Evolutionary conservation across 2,888 invertebrate species (phyloP).

Genomic region (Pyrochroa serraticornis): DNA sequence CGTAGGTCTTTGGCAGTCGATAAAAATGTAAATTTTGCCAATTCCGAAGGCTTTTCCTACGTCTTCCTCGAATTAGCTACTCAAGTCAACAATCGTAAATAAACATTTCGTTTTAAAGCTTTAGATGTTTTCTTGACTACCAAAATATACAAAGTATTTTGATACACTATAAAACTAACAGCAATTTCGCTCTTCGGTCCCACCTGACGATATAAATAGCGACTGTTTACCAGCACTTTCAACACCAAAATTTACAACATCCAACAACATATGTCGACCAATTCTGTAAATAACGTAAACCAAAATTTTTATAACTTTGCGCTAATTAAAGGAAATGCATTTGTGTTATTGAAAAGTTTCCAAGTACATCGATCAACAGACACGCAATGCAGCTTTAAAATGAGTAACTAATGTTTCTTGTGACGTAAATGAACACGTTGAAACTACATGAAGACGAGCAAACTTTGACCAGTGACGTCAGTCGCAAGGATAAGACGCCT

Average conservation of each 20-base stretch:
- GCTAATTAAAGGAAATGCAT: slow-evolving; percentile 6
- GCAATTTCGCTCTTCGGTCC: slow-evolving; percentile 4
- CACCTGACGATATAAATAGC: slow-evolving; percentile 13
- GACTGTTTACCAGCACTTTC: slow-evolving; percentile 9
- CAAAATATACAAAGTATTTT: neutral
- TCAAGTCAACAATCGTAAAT: slow-evolving; percentile 8
- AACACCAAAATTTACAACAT: no score
- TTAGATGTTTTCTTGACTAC: no score
- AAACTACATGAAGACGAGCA: slow-evolving; percentile 15
- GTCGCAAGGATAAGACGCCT: slow-evolving; percentile 19
- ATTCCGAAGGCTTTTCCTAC: no score
- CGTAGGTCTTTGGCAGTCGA: no score
- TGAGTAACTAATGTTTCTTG: no score
- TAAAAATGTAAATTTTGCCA: no score
- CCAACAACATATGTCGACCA: no score
- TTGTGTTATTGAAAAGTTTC: slow-evolving; percentile 13
- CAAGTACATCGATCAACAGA: neutral
- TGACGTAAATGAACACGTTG: slow-evolving; percentile 15
- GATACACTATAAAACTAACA: slow-evolving; percentile 6
- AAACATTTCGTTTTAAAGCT: slow-evolving; percentile 5
- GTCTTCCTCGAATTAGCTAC: neutral
- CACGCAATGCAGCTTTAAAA: slow-evolving; percentile 10
- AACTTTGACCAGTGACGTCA: slow-evolving; percentile 14
- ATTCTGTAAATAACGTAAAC: no score
- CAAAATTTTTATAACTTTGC: neutral